Conservation (phyloP, 2,888 invertebrate genomes). For the Hesperia comma region DNA sequence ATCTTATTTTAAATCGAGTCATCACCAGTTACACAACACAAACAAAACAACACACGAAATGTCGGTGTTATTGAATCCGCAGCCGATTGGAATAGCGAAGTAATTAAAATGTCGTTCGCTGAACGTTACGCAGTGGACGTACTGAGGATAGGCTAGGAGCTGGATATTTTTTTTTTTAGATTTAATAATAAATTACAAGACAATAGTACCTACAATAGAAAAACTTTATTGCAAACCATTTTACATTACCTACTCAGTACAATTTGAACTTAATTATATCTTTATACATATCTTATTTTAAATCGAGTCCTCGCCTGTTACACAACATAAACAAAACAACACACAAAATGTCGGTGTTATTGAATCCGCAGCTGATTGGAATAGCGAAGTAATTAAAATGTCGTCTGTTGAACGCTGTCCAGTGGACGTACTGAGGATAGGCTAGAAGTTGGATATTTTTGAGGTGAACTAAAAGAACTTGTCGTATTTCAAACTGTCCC, state of each 20-base stretch:
- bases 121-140: not conserved
- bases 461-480: too few relatives aligned
- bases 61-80: conserved; percentile 6
- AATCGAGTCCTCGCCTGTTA: not conserved
- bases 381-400: conserved; percentile 22
- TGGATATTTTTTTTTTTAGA: not conserved
- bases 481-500: too few relatives aligned
- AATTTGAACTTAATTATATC: too few relatives aligned
- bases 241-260: too few relatives aligned
- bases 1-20: not conserved
- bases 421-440: not conserved
- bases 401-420: conserved; percentile 15
- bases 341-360: conserved; percentile 12
- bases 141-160: conserved; percentile 4
- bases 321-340: not conserved
- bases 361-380: conserved; percentile 9
- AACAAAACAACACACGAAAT: conserved; percentile 7
- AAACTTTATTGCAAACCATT: too few relatives aligned
- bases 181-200: too few relatives aligned
- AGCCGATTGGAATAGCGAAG: conserved; percentile 6
- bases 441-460: not conserved
- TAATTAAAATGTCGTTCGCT: conserved; percentile 29
- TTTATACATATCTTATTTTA: not conserved
- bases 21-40: not conserved
- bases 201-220: too few relatives aligned